Evolutionary conservation across 2,113 vertebrate genomes (phyloP).

Genomic region (Pedionomus torquatus): DNA sequence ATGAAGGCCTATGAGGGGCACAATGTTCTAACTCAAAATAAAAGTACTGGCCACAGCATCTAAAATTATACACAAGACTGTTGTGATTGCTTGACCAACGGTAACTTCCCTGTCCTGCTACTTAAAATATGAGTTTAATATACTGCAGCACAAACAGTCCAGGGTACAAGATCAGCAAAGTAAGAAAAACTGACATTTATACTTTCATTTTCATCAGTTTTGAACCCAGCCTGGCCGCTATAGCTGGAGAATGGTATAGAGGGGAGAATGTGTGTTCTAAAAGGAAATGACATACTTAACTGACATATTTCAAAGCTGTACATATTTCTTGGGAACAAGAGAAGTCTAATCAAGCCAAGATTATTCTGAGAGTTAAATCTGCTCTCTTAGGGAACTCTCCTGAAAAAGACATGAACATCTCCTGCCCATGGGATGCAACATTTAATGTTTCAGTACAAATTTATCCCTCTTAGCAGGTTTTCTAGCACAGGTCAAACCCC

Average conservation of each 20-base stretch:
- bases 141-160: background rate
- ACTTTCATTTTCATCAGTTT: background rate
- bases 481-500: background rate
- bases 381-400: background rate
- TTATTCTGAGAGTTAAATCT: background rate
- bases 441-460: background rate
- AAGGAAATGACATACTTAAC: background rate
- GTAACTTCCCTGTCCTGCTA: background rate
- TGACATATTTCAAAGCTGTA: background rate
- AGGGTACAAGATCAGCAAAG: background rate
- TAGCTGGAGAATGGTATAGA: background rate
- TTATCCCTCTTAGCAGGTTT: background rate
- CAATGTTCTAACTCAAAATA: slow-evolving; percentile 51
- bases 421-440: background rate
- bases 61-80: slow-evolving; percentile 4
- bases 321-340: background rate
- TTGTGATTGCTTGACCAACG: background rate
- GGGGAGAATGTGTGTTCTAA: background rate
- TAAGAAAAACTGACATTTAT: background rate
- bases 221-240: background rate
- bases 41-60: background rate
- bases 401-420: background rate
- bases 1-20: background rate
- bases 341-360: background rate
- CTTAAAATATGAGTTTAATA: background rate